A percentile compares a stretch with the other conserved stretches of the same genome.
Conservation (phyloP, 2,797 vertebrate genomes). For the Melanogrammus aeglefinus region DNA sequence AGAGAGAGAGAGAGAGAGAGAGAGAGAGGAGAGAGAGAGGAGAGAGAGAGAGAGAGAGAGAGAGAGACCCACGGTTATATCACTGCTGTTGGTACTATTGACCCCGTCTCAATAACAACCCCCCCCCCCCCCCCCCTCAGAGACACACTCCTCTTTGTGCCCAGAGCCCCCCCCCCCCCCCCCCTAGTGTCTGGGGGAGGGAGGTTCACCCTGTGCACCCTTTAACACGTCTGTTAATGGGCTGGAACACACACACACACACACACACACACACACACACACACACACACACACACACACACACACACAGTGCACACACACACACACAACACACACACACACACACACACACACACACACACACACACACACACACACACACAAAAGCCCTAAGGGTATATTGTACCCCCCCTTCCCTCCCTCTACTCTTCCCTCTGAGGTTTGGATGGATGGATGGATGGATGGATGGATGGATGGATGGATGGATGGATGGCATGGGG, state of each 20-base stretch:
- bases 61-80: conserved; percentile 57
- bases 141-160: conserved; percentile 6
- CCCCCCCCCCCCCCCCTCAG: conserved; percentile 13
- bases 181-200: conserved; percentile 23
- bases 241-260: conserved; percentile 19
- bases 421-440: conserved; percentile 35
- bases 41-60: too few species aligned
- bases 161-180: conserved; percentile 27
- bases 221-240: conserved; percentile 68
- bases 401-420: conserved; percentile 37
- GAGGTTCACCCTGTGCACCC: conserved; percentile 46
- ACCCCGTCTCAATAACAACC: conserved; percentile 56
- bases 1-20: too few species aligned
- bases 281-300: conserved; percentile 28
- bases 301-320: conserved; percentile 11
- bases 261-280: conserved; percentile 26
- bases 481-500: background rate
- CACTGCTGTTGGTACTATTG: conserved; percentile 57
- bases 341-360: conserved; percentile 28
- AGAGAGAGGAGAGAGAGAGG: background rate
- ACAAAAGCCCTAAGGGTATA: conserved; percentile 63
- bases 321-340: conserved; percentile 25
- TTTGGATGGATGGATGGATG: conserved; percentile 48
- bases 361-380: conserved; percentile 44
- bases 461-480: conserved; percentile 51